Evolutionary conservation across 2,113 vertebrate species (phyloP).

Genomic region (Tachycineta bicolor): DNA sequence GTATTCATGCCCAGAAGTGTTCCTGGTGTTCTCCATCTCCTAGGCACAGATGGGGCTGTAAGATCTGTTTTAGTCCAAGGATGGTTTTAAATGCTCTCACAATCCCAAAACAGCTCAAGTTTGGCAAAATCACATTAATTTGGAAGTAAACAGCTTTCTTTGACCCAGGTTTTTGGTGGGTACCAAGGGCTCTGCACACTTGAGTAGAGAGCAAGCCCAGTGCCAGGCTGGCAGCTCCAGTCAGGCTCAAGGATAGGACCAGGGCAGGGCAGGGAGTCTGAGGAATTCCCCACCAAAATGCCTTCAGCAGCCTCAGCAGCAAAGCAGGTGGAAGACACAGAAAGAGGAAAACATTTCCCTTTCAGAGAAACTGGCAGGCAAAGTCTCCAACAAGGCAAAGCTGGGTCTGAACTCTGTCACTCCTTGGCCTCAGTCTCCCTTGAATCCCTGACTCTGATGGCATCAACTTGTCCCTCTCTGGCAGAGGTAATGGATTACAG

Average conservation of each 20-base stretch:
- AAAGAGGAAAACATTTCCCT: neutral
- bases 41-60: neutral
- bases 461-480: neutral
- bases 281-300: neutral
- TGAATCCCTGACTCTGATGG: neutral
- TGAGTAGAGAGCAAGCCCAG: neutral
- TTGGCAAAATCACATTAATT: neutral
- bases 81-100: neutral
- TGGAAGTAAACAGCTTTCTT: neutral
- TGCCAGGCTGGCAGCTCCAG: neutral
- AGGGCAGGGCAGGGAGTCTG: neutral
- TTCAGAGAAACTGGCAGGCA: neutral
- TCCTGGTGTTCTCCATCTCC: neutral
- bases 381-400: neutral
- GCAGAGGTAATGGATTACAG: neutral
- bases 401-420: neutral
- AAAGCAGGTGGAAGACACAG: neutral
- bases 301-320: neutral
- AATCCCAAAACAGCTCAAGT: neutral
- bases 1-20: neutral
- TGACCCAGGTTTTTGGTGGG: neutral
- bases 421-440: neutral
- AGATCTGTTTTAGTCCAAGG: accelerated
- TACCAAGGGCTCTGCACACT: neutral
- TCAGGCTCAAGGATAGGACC: neutral